Conservation (phyloP, 2,888 invertebrate genomes). For the Dolichomitus sp. region DNA sequence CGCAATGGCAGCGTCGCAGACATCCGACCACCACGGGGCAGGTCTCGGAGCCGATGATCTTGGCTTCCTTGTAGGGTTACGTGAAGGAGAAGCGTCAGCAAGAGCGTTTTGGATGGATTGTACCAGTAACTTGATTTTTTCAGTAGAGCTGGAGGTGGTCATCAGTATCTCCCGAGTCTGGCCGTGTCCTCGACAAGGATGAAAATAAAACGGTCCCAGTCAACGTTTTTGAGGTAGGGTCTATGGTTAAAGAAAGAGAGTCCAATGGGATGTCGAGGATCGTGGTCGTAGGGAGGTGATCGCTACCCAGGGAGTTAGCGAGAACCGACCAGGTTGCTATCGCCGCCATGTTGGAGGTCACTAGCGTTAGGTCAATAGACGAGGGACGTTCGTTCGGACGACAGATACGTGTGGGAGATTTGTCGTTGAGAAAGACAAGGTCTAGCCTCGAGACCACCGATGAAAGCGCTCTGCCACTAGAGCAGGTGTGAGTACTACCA, state of each 20-base stretch:
- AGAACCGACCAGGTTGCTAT: neutral
- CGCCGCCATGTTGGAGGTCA: neutral
- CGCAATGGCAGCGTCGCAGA: neutral
- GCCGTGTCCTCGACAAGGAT: neutral
- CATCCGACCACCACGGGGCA: constrained; percentile 30
- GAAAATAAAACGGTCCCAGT: neutral
- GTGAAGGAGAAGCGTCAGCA: neutral
- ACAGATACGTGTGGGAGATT: neutral
- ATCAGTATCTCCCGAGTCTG: neutral
- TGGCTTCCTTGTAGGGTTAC: neutral
- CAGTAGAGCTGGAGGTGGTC: neutral
- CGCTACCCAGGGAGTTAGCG: neutral
- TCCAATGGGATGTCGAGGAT: neutral
- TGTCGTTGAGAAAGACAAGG: neutral
- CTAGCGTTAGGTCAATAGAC: neutral
- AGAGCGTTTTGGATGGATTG: neutral
- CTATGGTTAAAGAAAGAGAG: neutral
- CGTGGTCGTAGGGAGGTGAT: neutral
- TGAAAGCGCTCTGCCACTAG: neutral
- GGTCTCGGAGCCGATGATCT: neutral
- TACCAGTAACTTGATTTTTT: neutral
- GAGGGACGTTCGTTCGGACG: neutral
- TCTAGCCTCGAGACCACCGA: neutral
- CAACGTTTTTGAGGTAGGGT: neutral
- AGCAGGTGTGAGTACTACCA: neutral